phyloP scores from a whole-genome alignment of 2,797 vertebrate genomes.

The Chromobotia macracanthus region DNA sequence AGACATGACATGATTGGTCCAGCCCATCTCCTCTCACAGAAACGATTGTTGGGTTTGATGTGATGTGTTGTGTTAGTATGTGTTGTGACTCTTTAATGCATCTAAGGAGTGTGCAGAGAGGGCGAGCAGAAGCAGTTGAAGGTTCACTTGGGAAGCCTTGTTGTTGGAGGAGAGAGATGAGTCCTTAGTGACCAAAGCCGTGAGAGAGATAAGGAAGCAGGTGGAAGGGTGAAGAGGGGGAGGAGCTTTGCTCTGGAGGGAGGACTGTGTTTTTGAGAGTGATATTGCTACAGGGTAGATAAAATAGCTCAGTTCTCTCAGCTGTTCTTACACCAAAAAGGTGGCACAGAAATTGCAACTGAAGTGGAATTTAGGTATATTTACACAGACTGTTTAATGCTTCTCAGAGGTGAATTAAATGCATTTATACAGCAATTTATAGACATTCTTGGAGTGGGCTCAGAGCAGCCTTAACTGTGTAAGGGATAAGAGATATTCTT shows the following conservation, averaged over 20 bases:
- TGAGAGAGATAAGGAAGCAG: slow-evolving; percentile 73
- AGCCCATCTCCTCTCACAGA: not conserved
- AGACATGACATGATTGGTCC: too few species aligned
- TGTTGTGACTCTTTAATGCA: not conserved
- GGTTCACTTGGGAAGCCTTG: slow-evolving; percentile 72
- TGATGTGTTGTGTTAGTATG: not conserved
- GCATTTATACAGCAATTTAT: too few species aligned
- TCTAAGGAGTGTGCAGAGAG: slow-evolving; percentile 5
- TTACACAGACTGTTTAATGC: too few species aligned
- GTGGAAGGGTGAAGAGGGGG: slow-evolving; percentile 68
- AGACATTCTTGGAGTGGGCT: too few species aligned
- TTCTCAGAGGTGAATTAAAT: too few species aligned
- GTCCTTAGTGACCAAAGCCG: slow-evolving; percentile 76
- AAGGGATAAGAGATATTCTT: too few species aligned
- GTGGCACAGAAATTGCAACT: not conserved
- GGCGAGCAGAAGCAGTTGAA: slow-evolving; percentile 57
- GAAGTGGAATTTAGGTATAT: not conserved
- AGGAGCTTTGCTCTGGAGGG: slow-evolving; percentile 66
- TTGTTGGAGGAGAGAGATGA: slow-evolving; percentile 69
- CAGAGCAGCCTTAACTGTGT: too few species aligned
- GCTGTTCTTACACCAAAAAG: not conserved
- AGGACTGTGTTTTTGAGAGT: slow-evolving; percentile 56
- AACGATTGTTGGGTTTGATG: not conserved
- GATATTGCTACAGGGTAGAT: slow-evolving; percentile 46
- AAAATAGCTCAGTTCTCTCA: slow-evolving; percentile 13